Percentiles rank a stretch among this genome's conserved stretches.
phyloP scores from a whole-genome alignment of 2,888 invertebrate species.

The Cyclophora punctaria region DNA sequence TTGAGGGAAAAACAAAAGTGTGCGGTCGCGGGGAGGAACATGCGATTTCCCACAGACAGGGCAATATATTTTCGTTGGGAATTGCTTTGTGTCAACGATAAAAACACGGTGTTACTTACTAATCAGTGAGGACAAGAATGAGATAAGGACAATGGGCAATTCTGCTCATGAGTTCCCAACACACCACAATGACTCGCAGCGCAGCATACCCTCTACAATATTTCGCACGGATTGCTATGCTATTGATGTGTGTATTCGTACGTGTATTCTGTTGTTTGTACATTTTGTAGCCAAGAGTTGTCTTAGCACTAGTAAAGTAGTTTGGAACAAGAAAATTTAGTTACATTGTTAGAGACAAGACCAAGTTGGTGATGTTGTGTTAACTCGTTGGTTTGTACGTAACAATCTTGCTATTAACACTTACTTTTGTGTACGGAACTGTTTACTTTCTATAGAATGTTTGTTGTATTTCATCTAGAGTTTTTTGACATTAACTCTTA shows the following conservation, averaged over 20 bases:
- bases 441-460: too few species aligned
- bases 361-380: conserved; percentile 9
- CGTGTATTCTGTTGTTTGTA: conserved; percentile 1
- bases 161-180: conserved; percentile 46
- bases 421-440: too few species aligned
- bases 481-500: too few species aligned
- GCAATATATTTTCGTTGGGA: conserved; percentile 48
- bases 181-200: conserved; percentile 34
- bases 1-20: conserved; percentile 47
- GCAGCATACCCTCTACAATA: conserved; percentile 27
- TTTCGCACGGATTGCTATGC: conserved; percentile 40
- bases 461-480: too few species aligned
- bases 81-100: conserved; percentile 56
- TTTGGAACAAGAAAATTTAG: conserved; percentile 20
- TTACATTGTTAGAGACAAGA: conserved; percentile 17
- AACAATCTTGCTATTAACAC: neutral
- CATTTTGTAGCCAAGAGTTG: conserved; percentile 22
- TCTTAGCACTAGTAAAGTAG: conserved; percentile 25
- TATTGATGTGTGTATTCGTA: conserved; percentile 10
- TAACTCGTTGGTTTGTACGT: conserved; percentile 5
- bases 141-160: conserved; percentile 57
- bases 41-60: conserved; percentile 50
- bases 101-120: conserved; percentile 54
- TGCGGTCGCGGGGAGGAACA: conserved; percentile 28
- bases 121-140: conserved; percentile 55